Conservation (phyloP, 2,888 invertebrate species). For the Ischnura elegans region DNA sequence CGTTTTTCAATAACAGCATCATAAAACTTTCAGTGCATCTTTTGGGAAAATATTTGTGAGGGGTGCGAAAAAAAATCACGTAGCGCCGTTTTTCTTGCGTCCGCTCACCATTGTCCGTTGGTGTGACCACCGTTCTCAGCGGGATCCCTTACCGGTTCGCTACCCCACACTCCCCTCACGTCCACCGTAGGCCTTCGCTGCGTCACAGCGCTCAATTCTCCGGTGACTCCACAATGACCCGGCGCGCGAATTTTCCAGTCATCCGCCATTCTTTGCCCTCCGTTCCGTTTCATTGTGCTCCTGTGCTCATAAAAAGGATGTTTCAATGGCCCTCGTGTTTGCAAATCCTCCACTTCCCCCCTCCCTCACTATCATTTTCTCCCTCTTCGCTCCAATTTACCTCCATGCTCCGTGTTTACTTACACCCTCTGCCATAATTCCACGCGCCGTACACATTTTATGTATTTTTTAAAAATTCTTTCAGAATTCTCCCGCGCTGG, state of each 20-base stretch:
- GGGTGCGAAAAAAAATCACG: not conserved
- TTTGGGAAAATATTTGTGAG: not conserved
- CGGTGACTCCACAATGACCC: constrained; percentile 7
- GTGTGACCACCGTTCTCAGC: not conserved
- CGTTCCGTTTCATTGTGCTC: constrained; percentile 14
- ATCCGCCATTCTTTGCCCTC: not conserved
- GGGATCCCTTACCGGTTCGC: not conserved
- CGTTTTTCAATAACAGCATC: not conserved
- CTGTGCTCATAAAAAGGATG: constrained; percentile 6
- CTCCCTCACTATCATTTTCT: constrained; percentile 5
- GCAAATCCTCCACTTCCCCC: not conserved
- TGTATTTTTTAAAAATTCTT: constrained; percentile 10
- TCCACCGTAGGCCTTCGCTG: not conserved
- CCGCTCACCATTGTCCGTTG: not conserved
- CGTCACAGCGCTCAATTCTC: constrained; percentile 18
- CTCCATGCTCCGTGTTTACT: constrained; percentile 20
- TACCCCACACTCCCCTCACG: not conserved
- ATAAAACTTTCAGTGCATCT: not conserved
- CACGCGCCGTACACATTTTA: not conserved
- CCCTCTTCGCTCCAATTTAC: constrained; percentile 26
- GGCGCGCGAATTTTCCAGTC: constrained; percentile 32
- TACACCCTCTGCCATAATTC: constrained; percentile 19
- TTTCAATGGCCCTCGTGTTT: constrained; percentile 20
- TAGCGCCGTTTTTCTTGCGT: not conserved
- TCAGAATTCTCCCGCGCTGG: not conserved